Evolutionary conservation across 1,140 invertebrate species (phyloP).

Genomic region (Trissolcus basalis): DNA sequence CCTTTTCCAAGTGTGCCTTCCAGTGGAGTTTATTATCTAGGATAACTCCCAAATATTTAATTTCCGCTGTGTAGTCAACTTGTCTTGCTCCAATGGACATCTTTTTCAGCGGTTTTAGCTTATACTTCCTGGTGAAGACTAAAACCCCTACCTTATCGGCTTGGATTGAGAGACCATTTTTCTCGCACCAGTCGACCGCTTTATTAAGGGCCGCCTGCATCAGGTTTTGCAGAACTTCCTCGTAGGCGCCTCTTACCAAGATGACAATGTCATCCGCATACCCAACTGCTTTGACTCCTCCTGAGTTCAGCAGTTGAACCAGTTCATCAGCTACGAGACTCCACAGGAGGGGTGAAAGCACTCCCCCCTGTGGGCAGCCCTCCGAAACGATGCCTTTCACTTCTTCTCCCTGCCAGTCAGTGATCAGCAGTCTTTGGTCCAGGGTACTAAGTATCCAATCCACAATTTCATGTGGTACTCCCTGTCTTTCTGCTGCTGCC

Average conservation of each 20-base stretch:
- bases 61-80: background rate
- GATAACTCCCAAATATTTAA: slow-evolving; percentile 11
- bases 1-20: no score
- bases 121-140: slow-evolving; percentile 14
- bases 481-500: background rate
- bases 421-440: background rate
- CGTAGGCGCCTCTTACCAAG: no score
- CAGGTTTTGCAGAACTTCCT: no score
- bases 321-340: slow-evolving; percentile 17
- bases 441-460: slow-evolving; percentile 9
- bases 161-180: slow-evolving; percentile 6
- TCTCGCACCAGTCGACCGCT: slow-evolving; percentile 12
- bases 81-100: background rate
- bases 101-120: no score
- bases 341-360: slow-evolving; percentile 12
- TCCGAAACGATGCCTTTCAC: no score
- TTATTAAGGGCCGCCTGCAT: no score
- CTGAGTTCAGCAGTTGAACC: background rate
- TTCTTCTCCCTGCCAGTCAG: no score
- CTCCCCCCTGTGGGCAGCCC: slow-evolving; percentile 13
- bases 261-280: no score
- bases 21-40: no score
- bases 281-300: no score
- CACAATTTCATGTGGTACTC: background rate
- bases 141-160: slow-evolving; percentile 1